Evolutionary conservation across 1,140 invertebrate species (phyloP), one percentile per base, ranked within the genome.

Genomic region (Xylocopa sonorina): DNA sequence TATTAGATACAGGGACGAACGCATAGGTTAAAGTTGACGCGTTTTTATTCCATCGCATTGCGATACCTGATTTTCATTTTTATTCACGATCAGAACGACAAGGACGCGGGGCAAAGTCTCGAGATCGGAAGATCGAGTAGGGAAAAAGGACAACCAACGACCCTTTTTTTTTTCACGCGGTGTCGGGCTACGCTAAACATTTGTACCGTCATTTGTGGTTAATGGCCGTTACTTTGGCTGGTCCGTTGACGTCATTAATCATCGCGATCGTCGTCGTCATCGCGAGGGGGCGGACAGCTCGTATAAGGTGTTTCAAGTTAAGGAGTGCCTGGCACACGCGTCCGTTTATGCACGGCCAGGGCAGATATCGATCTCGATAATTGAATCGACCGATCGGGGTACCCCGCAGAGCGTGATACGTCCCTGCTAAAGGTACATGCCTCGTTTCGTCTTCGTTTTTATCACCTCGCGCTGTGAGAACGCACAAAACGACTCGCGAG

Each of bases 311-410:
- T 80, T 79, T 68, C 71, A 51, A 64, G 64, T 64, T 51, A 80
- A 75, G 68, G 68, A 80, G 81, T 78, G 78, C 53, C 53, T 58
- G 16, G 50, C 58, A 67, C 43, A 53, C 57, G 71, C 66, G 29
- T 64, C 34, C 57, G 43, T 74, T 46, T 68, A 24, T 68, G 63
- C 69, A 58, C 77, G 66, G 34, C 68, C 48, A 41, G 9, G 38
- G 24, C n/a, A 77, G 82, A 87, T 87, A 87, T 62, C 69, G 82
- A 86, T 87, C 85, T 84, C 66, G 86, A 81, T 87, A 88, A 88
- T 88, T 87, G 86, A 85, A 88, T 88, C 86, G 73, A 60, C 57
- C 80, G 80, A 86, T 87, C 80, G 78, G 78, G 69, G 55, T 77
- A 74, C 50, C 84, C 75, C 84, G 83, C 75, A 7, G 84, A 38